Conservation (phyloP, 64 coral and sea anemone genomes). For the Trachythela sp. region DNA sequence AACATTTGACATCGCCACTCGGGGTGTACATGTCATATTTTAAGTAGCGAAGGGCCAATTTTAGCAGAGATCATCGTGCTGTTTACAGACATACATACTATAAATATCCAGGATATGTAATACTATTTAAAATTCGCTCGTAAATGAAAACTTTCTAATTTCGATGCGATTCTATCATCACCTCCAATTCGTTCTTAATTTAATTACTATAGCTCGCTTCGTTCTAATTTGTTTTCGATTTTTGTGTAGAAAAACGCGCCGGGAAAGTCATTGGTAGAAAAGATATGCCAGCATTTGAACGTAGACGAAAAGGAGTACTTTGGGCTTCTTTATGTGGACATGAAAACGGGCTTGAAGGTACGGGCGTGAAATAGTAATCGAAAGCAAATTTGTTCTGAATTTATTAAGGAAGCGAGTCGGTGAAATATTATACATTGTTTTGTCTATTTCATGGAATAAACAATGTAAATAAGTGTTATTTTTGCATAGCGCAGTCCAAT, state of each 20-base stretch:
- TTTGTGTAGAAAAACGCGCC: constrained; percentile 76
- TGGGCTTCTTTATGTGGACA: constrained; percentile 79
- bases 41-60: no score
- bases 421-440: background rate
- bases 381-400: background rate
- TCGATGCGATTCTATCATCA: background rate
- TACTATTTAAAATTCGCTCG: background rate
- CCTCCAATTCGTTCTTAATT: background rate
- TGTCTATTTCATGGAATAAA: background rate
- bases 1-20: no score
- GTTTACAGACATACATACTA: background rate
- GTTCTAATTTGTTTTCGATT: background rate
- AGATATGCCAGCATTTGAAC: constrained; percentile 77
- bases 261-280: constrained; percentile 68
- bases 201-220: background rate
- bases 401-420: background rate
- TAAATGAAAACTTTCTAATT: background rate
- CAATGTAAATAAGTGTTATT: background rate
- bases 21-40: no score
- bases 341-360: constrained; percentile 75
- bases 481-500: background rate
- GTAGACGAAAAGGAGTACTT: constrained; percentile 90
- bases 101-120: background rate
- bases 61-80: background rate
- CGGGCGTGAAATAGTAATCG: no score